A percentile compares a stretch with the other conserved stretches of the same genome.
Conservation (phyloP, 2,888 invertebrate species). For the Thymelicus acteon region DNA sequence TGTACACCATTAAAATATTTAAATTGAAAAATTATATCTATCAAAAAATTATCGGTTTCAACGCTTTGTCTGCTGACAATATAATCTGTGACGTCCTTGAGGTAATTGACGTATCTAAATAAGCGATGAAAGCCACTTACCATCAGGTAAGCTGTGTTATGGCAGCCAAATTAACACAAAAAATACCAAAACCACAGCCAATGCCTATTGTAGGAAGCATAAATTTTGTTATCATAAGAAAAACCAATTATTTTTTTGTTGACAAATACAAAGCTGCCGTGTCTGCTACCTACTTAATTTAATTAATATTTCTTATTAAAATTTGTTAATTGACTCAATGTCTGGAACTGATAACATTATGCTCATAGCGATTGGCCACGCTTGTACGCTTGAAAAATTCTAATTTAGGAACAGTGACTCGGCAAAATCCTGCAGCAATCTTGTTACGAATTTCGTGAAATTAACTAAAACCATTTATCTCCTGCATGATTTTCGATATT, state of each 20-base stretch:
- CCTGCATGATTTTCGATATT: slow-evolving; percentile 69
- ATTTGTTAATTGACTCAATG: slow-evolving; percentile 62
- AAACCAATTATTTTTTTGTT: slow-evolving; percentile 7
- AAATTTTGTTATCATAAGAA: background rate
- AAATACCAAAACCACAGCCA: too few relatives aligned
- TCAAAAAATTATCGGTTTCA: too few relatives aligned
- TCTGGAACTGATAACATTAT: slow-evolving; percentile 69
- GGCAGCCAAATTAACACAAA: too few relatives aligned
- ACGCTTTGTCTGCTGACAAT: too few relatives aligned
- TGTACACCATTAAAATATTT: too few relatives aligned
- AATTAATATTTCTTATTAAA: slow-evolving; percentile 43
- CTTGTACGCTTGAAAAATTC: slow-evolving; percentile 69
- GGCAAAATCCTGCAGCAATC: slow-evolving; percentile 64
- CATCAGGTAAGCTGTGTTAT: too few relatives aligned
- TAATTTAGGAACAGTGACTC: slow-evolving; percentile 76
- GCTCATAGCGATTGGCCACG: slow-evolving; percentile 70
- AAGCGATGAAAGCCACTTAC: too few relatives aligned
- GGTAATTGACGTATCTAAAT: too few relatives aligned
- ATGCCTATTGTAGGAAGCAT: background rate
- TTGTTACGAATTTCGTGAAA: slow-evolving; percentile 71
- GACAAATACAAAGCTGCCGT: background rate
- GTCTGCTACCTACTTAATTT: slow-evolving; percentile 16
- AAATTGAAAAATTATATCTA: too few relatives aligned
- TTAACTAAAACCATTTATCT: slow-evolving; percentile 77
- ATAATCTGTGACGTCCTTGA: too few relatives aligned